Conservation (phyloP, 2,113 vertebrate species). For the Egretta garzetta region DNA sequence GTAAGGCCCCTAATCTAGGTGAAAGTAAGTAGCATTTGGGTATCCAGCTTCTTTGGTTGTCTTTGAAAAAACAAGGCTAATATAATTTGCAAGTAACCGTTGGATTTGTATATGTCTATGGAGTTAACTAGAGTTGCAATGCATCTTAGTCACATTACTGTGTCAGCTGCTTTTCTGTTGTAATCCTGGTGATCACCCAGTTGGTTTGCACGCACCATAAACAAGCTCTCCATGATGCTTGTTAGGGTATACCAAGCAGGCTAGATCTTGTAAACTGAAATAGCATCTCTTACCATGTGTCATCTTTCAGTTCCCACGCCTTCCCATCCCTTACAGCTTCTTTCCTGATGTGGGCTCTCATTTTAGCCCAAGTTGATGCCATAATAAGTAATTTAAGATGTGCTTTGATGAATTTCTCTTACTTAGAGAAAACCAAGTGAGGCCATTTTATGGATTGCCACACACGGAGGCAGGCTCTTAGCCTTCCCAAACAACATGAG, state of each 20-base stretch:
- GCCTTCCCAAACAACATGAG: conserved; percentile 16
- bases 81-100: background rate
- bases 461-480: conserved; percentile 2
- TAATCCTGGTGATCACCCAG: background rate
- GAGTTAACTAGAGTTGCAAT: background rate
- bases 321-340: conserved; percentile 56
- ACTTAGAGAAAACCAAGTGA: conserved; percentile 32
- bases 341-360: conserved; percentile 35
- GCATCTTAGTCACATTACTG: background rate
- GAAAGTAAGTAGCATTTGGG: background rate
- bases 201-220: background rate
- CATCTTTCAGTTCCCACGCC: conserved; percentile 47
- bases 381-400: conserved; percentile 69
- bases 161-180: background rate
- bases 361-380: conserved; percentile 56
- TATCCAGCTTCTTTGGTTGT: background rate
- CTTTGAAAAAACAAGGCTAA: background rate
- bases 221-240: background rate
- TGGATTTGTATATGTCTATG: background rate
- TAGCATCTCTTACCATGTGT: background rate
- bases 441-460: conserved; percentile 46
- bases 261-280: background rate
- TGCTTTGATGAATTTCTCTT: conserved; percentile 55
- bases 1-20: background rate
- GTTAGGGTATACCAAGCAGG: background rate